A percentile compares a stretch with the other conserved stretches of the same genome.
phyloP scores from a whole-genome alignment of 2,888 invertebrate species.

The Therioaphis trifolii region DNA sequence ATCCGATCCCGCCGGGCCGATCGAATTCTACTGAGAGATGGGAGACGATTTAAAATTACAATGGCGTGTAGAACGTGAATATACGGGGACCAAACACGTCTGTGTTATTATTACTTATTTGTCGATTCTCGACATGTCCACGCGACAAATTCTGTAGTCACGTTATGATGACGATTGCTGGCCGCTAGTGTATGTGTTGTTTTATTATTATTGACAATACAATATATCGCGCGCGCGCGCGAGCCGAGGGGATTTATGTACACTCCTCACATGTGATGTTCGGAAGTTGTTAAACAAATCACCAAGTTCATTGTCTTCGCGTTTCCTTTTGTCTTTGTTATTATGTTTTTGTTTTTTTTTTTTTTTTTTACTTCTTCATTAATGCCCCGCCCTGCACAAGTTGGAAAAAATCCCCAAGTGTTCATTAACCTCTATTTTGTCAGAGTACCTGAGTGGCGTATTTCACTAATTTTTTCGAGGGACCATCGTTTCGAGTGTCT shows the following conservation, averaged over 20 bases:
- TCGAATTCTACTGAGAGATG: background rate
- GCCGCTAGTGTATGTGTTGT: conserved; percentile 12
- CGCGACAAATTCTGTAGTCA: conserved; percentile 50
- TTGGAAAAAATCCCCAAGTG: conserved; percentile 7
- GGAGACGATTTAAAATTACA: conserved; percentile 21
- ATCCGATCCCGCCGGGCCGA: background rate
- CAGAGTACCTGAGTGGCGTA: background rate
- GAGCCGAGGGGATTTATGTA: conserved; percentile 38
- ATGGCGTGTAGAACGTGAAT: background rate
- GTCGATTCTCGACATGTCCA: conserved; percentile 50
- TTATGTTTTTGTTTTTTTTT: conserved; percentile 9
- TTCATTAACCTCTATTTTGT: conserved; percentile 48
- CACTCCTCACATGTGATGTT: conserved; percentile 51
- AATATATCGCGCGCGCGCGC: conserved; percentile 21
- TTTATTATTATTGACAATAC: conserved; percentile 42
- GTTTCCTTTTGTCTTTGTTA: conserved; percentile 56
- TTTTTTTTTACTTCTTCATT: conserved; percentile 43
- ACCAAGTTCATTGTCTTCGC: conserved; percentile 61
- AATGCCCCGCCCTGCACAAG: conserved; percentile 10
- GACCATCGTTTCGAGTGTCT: background rate
- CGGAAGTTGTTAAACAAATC: conserved; percentile 62
- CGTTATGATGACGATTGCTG: conserved; percentile 39
- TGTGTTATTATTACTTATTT: conserved; percentile 31
- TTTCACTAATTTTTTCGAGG: background rate
- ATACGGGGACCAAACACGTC: background rate